Evolutionary conservation across 2,797 vertebrate genomes (phyloP).

Genomic region (Chrysocyon brachyurus): DNA sequence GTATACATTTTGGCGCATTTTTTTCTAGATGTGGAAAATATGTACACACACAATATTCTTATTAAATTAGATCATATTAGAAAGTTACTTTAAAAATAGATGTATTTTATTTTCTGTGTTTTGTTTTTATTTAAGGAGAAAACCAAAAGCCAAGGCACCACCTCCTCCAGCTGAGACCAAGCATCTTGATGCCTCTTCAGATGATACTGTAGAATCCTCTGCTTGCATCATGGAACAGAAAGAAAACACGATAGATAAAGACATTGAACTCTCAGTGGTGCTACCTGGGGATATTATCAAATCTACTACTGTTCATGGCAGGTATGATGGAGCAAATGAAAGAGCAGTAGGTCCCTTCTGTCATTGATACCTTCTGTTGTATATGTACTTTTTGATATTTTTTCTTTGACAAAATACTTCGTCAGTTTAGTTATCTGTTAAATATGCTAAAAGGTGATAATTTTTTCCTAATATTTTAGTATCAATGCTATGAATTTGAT

Average conservation of each 20-base stretch:
- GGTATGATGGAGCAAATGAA: slow-evolving; percentile 87
- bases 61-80: not conserved
- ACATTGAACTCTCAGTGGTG: slow-evolving; percentile 94
- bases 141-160: slow-evolving; percentile 95
- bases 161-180: slow-evolving; percentile 92
- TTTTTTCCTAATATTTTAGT: slow-evolving; percentile 23
- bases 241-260: slow-evolving; percentile 93
- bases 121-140: slow-evolving; percentile 91
- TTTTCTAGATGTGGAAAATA: not conserved
- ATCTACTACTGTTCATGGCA: slow-evolving; percentile 93
- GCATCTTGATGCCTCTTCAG: slow-evolving; percentile 86
- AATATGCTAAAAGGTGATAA: not conserved
- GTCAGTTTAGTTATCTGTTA: slow-evolving; percentile 60
- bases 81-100: slow-evolving; percentile 32
- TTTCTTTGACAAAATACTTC: slow-evolving; percentile 17
- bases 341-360: not conserved
- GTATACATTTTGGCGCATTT: not conserved
- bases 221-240: slow-evolving; percentile 94
- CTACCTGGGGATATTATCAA: slow-evolving; percentile 95
- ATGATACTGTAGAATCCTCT: slow-evolving; percentile 88
- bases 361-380: not conserved
- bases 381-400: not conserved
- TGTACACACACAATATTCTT: not conserved
- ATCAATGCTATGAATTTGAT: not conserved
- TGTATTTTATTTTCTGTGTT: slow-evolving; percentile 55